Percentiles rank a stretch among this genome's conserved stretches.
These are phyloP conservation scores for Labia minor DNA, from an alignment of 2,888 invertebrate genomes.

Conservation along the genomic window DNA sequence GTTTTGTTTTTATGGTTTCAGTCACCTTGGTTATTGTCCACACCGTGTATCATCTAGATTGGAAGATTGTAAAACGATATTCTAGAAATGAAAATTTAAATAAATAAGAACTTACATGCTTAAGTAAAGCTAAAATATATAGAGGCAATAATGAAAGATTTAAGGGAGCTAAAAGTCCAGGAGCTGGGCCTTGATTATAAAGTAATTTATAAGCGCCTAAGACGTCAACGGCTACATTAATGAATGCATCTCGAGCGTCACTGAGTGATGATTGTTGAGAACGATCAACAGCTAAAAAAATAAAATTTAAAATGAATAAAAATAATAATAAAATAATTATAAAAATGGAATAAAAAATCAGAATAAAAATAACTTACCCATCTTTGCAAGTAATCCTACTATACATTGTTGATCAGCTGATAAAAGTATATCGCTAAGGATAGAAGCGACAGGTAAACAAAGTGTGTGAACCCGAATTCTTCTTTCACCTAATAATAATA, in stretches of 20 bases:
- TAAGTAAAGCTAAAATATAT: constrained; percentile 78
- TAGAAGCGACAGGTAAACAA: constrained; percentile 80
- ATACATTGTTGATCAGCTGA: constrained; percentile 91
- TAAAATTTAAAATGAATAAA: not conserved
- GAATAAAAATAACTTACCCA: constrained; percentile 53
- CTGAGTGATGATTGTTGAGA: constrained; percentile 72
- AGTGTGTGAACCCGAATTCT: constrained; percentile 96
- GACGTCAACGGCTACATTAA: constrained; percentile 89
- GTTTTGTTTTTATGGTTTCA: too few species aligned
- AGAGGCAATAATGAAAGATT: constrained; percentile 75
- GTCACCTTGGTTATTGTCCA: too few species aligned
- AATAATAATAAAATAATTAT: not conserved
- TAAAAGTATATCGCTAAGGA: constrained; percentile 73
- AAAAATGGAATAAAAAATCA: constrained; percentile 14
- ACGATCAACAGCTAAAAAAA: constrained; percentile 69
- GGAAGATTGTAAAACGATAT: too few species aligned
- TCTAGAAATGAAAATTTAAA: too few species aligned
- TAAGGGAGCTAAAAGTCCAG: constrained; percentile 62
- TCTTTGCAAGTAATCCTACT: constrained; percentile 83
- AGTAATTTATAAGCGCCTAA: constrained; percentile 59
- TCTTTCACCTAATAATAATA: constrained; percentile 59
- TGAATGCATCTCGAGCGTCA: constrained; percentile 92
- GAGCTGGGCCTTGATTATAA: constrained; percentile 43
- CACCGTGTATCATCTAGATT: too few species aligned
- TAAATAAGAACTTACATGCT: constrained; percentile 50